Base-by-base conservation (phyloP, 2,888 invertebrate species). In the Scotopteryx bipunctaria region DNA sequence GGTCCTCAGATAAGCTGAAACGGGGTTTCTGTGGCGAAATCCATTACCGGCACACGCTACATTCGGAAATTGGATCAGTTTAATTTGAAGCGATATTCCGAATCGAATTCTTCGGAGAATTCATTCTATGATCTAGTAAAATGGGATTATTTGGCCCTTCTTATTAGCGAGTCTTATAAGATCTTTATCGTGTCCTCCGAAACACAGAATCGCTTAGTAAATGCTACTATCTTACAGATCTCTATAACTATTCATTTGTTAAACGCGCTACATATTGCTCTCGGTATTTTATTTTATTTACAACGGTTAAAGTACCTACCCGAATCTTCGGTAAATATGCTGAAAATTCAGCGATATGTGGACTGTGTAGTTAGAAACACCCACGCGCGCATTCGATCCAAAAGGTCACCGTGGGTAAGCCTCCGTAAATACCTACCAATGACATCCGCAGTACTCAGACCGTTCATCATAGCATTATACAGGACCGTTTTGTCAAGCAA, bases 21-120 rank as follows among this genome's bases (percentile, higher is more conserved):
- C 6, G 0, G 25, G 25, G n/a, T 27, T 27, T 11, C 27, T 27
- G 27, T 9, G 11, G 19, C 15, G 27, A 50, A 44, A 27, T 15
- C 27, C 19, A 25, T 43, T 40, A 37, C 31, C 25, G 13, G 5
- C 32, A 25, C 27, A 32, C 44, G 32, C 13, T 9, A n/a, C 40
- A 32, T 19, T 11, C 23, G 31, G 27, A 35, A 21, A 23, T 36
- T 19, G 23, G 42, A 40, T 45, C 27, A 27, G 14, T 41, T 48
- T 43, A 35, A 23, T 16, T 33, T 14, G 4, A 38, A 38, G 4
- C 25, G 23, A 25, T 25, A 25, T 25, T 25, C 36, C 11, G n/a
- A 13, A 27, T 27, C 21, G 5, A 21, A 19, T 36, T 36, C n/a
- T n/a, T n/a, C n/a, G n/a, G n/a, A n/a, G n/a, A n/a, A n/a, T n/a